Evolutionary conservation across 1,140 invertebrate species (phyloP).

Genomic region (Ooceraea biroi): DNA sequence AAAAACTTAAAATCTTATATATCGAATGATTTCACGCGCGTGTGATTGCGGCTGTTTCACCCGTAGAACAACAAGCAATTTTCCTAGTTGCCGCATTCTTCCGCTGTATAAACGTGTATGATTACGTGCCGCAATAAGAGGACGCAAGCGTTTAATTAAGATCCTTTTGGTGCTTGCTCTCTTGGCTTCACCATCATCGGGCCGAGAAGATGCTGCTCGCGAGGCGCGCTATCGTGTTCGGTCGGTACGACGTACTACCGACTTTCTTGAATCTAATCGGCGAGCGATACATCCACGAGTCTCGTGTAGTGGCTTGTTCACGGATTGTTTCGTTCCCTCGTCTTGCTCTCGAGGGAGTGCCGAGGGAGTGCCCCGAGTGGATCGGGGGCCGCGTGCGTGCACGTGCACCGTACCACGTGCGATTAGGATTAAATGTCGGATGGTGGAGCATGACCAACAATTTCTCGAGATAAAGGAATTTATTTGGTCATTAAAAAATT

Average conservation of each 20-base stretch:
- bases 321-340: slow-evolving; percentile 70
- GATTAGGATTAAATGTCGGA: background rate
- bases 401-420: slow-evolving; percentile 38
- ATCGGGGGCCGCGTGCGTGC: slow-evolving; percentile 40
- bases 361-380: slow-evolving; percentile 37
- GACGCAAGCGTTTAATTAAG: slow-evolving; percentile 62
- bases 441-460: background rate
- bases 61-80: no score
- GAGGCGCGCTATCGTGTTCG: slow-evolving; percentile 25
- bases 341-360: slow-evolving; percentile 48
- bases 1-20: background rate
- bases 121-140: slow-evolving; percentile 2
- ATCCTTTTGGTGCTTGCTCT: slow-evolving; percentile 13
- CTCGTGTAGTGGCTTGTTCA: slow-evolving; percentile 73
- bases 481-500: background rate
- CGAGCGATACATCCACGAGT: slow-evolving; percentile 69
- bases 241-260: slow-evolving; percentile 58
- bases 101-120: background rate
- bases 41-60: no score
- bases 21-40: no score
- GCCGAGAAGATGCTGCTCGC: background rate
- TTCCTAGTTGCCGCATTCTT: no score
- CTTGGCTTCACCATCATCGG: background rate
- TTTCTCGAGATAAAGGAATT: background rate
- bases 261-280: slow-evolving; percentile 73